Conservation (phyloP, 2,113 vertebrate genomes). For the Butorides virescens region DNA sequence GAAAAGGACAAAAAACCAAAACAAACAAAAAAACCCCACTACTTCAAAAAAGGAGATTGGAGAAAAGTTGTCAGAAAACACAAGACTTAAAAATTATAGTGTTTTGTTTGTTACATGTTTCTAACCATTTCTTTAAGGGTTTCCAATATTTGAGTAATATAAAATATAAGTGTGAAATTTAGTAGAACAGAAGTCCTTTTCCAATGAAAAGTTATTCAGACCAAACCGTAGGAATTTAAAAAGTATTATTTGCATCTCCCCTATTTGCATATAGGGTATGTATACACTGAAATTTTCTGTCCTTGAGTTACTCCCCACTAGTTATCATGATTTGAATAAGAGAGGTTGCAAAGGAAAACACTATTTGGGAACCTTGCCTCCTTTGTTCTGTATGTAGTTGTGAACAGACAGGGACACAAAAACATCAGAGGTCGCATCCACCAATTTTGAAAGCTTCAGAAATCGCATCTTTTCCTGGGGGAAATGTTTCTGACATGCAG, state of each 20-base stretch:
- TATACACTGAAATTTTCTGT: background rate
- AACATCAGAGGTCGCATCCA: background rate
- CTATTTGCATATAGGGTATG: rapidly evolving
- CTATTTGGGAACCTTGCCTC: background rate
- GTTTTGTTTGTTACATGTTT: background rate
- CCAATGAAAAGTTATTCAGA: background rate
- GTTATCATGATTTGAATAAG: background rate
- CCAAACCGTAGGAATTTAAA: background rate
- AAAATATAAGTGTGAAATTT: background rate
- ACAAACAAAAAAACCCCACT: background rate
- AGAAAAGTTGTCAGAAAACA: background rate
- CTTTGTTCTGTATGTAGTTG: background rate
- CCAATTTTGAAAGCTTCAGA: background rate
- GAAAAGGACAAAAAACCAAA: background rate
- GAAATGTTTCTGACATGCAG: background rate
- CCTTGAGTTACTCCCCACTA: background rate
- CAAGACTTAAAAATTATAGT: background rate
- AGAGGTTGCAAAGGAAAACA: background rate
- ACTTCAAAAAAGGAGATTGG: background rate
- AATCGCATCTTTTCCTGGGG: background rate
- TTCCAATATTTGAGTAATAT: background rate
- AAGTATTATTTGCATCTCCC: background rate
- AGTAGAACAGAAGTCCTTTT: background rate
- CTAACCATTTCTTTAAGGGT: background rate
- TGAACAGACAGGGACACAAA: background rate